Evolutionary conservation across 2,113 vertebrate genomes (phyloP).

Genomic region (Rhea americana): DNA sequence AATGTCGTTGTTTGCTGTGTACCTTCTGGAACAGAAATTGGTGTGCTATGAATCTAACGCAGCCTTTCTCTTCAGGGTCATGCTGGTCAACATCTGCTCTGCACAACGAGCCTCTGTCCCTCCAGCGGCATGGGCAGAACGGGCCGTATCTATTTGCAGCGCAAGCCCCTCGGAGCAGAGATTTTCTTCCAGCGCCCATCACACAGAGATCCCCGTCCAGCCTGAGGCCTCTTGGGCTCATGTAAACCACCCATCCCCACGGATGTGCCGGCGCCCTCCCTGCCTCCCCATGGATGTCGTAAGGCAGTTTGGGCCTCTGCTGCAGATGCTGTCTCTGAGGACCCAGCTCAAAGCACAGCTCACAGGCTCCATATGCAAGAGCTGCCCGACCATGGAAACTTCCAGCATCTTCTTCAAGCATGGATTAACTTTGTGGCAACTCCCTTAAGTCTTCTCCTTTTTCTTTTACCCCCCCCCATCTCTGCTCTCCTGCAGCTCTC

Average conservation of each 20-base stretch:
- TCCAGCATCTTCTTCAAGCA: not conserved
- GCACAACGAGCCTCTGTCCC: not conserved
- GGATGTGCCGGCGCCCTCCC: not conserved
- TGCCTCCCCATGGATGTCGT: fast-evolving
- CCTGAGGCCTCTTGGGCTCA: not conserved
- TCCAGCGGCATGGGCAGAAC: not conserved
- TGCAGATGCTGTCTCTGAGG: not conserved
- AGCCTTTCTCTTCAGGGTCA: not conserved
- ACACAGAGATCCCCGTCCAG: fast-evolving
- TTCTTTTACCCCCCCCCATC: not conserved
- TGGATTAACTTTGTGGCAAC: not conserved
- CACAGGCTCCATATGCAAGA: not conserved
- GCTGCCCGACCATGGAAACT: not conserved
- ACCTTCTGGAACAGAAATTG: not conserved
- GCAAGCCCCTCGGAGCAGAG: not conserved
- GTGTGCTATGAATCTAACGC: not conserved
- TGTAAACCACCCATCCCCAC: not conserved
- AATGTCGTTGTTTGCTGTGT: not conserved
- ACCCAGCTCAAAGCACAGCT: not conserved
- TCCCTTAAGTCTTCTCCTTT: not conserved
- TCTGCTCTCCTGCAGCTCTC: not conserved
- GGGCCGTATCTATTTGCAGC: not conserved
- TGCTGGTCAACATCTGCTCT: not conserved
- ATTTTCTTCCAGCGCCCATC: not conserved
- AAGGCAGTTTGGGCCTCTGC: not conserved